Base-by-base conservation (phyloP, 1,140 invertebrate genomes). In the Euwallacea fornicatus region DNA sequence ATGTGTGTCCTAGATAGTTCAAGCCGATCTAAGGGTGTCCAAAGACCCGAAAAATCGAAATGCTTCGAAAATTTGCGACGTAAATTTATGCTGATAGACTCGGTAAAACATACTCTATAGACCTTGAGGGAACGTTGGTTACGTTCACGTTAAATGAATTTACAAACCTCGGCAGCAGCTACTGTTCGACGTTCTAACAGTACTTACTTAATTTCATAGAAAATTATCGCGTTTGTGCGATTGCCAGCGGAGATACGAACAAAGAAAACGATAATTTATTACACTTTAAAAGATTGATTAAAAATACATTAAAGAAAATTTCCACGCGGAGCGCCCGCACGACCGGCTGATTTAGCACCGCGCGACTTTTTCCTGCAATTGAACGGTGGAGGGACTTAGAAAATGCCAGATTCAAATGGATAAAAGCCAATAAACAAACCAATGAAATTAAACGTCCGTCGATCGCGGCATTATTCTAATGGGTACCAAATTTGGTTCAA, bases 391-490 rank as follows among this genome's bases (percentile, higher is more conserved):
- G 50, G 15, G 11, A 53, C 11, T 53, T 58, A 33, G 43, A 11
- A 61, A 43, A 61, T 16, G 59, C n/a, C 55, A n/a, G 13, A 58
- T 15, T 58, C 55, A 58, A 13, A 58, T 10, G 6, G 6, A 33
- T 58, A 50, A 59, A 54, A 69, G 47, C 67, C 33, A 61, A 69
- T 69, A 69, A 69, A 69, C 58, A 42, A 62, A 62, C 42, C 65
- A 46, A 69, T 62, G 67, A 69, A 69, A 69, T 62, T 69, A 70
- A 70, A 70, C 43, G 68, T 70, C 54, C 60, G 61, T 70, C 46
- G 67, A 69, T 33, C 21, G 21, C 13, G 46, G 9, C 58, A 69
- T 69, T 64, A 64, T 69, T 64, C 68, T 70, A 70, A 70, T 70
- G 68, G 68, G 60, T 64, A 70, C 68, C 68, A 70, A 70, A 64